Conservation (phyloP, 2,888 invertebrate species). For the Drosophila birchii region DNA sequence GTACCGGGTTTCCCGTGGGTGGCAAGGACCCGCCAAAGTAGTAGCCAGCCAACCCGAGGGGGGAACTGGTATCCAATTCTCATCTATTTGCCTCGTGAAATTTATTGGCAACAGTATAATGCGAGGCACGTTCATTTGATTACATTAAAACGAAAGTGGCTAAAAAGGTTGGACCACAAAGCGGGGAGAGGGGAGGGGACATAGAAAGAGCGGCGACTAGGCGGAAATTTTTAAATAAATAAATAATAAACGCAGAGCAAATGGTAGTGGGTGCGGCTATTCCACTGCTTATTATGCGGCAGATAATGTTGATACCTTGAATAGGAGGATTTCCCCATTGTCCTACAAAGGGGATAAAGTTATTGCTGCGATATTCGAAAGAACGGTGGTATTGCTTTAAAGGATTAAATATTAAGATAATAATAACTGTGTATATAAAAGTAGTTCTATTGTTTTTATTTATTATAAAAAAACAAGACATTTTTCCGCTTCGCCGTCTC, state of each 20-base stretch:
- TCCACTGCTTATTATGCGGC: slow-evolving; percentile 65
- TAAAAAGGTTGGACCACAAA: slow-evolving; percentile 74
- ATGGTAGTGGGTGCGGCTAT: slow-evolving; percentile 12
- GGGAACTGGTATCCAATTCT: slow-evolving; percentile 47
- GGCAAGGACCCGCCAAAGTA: slow-evolving; percentile 24
- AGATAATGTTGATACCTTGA: slow-evolving; percentile 66
- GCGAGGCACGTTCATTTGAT: slow-evolving; percentile 82
- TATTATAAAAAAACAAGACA: neutral
- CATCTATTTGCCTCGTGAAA: slow-evolving; percentile 75
- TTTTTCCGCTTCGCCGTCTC: neutral
- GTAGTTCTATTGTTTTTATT: neutral
- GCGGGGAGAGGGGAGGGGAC: neutral
- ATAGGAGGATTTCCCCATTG: slow-evolving; percentile 29
- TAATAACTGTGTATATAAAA: neutral
- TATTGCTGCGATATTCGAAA: neutral
- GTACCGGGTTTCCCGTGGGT: slow-evolving; percentile 49
- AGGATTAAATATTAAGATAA: neutral
- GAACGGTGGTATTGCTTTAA: neutral
- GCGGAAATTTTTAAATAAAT: slow-evolving; percentile 73
- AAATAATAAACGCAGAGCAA: slow-evolving; percentile 67
- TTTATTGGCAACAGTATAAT: slow-evolving; percentile 81
- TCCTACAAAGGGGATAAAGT: slow-evolving; percentile 9
- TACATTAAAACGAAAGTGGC: slow-evolving; percentile 81
- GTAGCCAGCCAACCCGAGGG: neutral
- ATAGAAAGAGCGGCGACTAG: slow-evolving; percentile 25